phyloP scores from a whole-genome alignment of 2,888 invertebrate genomes.

The Scotopteryx bipunctaria region DNA sequence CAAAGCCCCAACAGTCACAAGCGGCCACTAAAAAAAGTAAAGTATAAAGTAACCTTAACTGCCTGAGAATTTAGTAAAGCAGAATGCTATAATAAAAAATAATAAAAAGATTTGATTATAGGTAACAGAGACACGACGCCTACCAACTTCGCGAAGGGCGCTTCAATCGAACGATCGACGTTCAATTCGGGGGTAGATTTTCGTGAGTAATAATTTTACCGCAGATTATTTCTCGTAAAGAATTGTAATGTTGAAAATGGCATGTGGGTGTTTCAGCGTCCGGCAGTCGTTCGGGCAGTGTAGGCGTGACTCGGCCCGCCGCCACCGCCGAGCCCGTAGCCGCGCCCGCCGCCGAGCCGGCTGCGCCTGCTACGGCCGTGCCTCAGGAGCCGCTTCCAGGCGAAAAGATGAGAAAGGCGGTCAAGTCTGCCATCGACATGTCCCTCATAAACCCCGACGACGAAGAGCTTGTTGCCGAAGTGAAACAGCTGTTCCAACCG shows the following conservation, averaged over 20 bases:
- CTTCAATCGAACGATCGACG: conserved; percentile 77
- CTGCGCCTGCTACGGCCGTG: conserved; percentile 38
- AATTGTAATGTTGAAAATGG: neutral
- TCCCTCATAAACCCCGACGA: conserved; percentile 60
- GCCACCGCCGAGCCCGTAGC: conserved; percentile 31
- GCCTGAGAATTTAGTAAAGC: neutral
- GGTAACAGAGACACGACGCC: conserved; percentile 66
- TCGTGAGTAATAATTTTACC: conserved; percentile 53
- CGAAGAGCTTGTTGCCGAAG: conserved; percentile 59
- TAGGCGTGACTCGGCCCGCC: conserved; percentile 54
- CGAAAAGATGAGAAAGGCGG: conserved; percentile 54
- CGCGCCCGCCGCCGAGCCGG: conserved; percentile 36
- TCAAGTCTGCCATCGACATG: conserved; percentile 62
- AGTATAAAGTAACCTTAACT: conserved; percentile 52
- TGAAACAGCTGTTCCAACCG: conserved; percentile 56
- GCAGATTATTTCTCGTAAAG: neutral
- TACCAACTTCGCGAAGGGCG: conserved; percentile 72
- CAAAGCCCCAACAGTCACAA: conserved; percentile 63
- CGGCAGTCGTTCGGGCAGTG: conserved; percentile 62
- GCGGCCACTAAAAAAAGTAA: conserved; percentile 61
- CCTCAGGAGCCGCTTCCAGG: conserved; percentile 63
- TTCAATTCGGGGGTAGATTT: conserved; percentile 72
- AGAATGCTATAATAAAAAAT: conserved; percentile 16
- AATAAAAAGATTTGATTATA: conserved; percentile 43
- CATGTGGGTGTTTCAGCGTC: conserved; percentile 14